phyloP scores from a whole-genome alignment of 2,888 invertebrate species.

The Dorcus parallelipipedus region DNA sequence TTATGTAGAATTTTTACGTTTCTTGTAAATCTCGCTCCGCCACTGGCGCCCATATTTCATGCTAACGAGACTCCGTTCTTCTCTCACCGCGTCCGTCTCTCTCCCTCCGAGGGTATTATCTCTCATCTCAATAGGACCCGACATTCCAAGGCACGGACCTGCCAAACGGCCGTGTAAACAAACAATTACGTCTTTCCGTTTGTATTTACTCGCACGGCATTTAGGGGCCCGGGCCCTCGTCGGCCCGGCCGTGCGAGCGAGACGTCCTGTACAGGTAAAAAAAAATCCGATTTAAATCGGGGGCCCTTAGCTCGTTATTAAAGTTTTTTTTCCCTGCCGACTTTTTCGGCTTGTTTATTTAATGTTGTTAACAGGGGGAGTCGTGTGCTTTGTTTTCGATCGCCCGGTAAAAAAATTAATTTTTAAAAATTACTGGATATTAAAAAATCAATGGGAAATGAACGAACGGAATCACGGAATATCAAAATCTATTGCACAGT shows the following conservation, averaged over 20 bases:
- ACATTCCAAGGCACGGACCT: constrained; percentile 33
- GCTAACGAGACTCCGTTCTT: constrained; percentile 42
- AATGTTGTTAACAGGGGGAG: constrained; percentile 22
- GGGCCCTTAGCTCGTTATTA: constrained; percentile 19
- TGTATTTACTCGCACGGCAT: constrained; percentile 2
- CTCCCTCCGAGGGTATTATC: constrained; percentile 40
- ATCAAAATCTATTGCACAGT: too few species aligned
- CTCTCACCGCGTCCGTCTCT: constrained; percentile 28
- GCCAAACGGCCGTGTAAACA: constrained; percentile 40
- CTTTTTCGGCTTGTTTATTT: constrained; percentile 20
- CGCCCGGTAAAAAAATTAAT: constrained; percentile 5
- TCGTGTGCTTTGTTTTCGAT: constrained; percentile 5
- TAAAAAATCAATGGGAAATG: too few species aligned
- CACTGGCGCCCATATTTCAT: constrained; percentile 40
- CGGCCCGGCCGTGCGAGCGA: background rate
- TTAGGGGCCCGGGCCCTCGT: background rate
- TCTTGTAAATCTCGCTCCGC: constrained; percentile 18
- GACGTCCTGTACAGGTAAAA: background rate
- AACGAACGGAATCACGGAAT: too few species aligned
- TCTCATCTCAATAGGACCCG: constrained; percentile 38
- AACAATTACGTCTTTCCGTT: constrained; percentile 34
- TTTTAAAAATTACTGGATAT: too few species aligned
- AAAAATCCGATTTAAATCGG: background rate
- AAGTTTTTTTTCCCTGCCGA: constrained; percentile 11
- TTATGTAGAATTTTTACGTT: too few species aligned